Percentiles rank a stretch among this genome's conserved stretches.
Conservation (phyloP, 2,888 invertebrate genomes). For the Mythimna loreyi region DNA sequence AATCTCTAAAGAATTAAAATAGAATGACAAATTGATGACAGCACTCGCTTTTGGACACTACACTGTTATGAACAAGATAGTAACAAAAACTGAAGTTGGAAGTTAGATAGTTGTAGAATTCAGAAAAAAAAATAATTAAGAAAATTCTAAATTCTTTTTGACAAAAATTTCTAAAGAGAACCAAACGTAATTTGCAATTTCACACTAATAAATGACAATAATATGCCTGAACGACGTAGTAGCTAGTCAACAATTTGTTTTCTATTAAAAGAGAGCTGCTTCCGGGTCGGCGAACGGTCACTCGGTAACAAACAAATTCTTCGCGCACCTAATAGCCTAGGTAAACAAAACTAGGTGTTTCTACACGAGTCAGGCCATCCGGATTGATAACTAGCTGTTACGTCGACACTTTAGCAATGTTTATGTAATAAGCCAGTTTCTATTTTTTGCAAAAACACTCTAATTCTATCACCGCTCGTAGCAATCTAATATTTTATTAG, state of each 20-base stretch:
- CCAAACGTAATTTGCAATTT: slow-evolving; percentile 5
- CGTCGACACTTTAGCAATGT: slow-evolving; percentile 62
- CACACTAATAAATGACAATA: slow-evolving; percentile 17
- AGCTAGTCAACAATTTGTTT: slow-evolving; percentile 35
- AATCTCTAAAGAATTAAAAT: neutral
- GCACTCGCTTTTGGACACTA: too few relatives aligned
- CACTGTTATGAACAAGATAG: too few relatives aligned
- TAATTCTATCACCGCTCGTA: slow-evolving; percentile 32
- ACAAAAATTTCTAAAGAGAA: neutral
- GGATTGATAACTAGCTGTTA: slow-evolving; percentile 58
- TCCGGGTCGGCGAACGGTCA: slow-evolving; percentile 64
- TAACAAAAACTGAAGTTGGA: too few relatives aligned
- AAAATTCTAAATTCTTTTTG: neutral
- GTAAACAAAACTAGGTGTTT: slow-evolving; percentile 66
- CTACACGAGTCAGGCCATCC: slow-evolving; percentile 43
- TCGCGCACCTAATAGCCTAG: slow-evolving; percentile 69
- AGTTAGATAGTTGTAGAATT: too few relatives aligned
- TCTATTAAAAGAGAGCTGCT: slow-evolving; percentile 37
- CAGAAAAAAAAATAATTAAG: too few relatives aligned
- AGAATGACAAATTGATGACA: too few relatives aligned
- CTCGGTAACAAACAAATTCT: slow-evolving; percentile 56
- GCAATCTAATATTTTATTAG: slow-evolving; percentile 34
- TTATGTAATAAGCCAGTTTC: slow-evolving; percentile 61
- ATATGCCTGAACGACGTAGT: slow-evolving; percentile 4
- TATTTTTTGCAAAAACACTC: slow-evolving; percentile 54